Evolutionary conservation across 1,140 invertebrate genomes (phyloP), one percentile per base, ranked within the genome.

Genomic region (Mycetomoellerius zeteki): DNA sequence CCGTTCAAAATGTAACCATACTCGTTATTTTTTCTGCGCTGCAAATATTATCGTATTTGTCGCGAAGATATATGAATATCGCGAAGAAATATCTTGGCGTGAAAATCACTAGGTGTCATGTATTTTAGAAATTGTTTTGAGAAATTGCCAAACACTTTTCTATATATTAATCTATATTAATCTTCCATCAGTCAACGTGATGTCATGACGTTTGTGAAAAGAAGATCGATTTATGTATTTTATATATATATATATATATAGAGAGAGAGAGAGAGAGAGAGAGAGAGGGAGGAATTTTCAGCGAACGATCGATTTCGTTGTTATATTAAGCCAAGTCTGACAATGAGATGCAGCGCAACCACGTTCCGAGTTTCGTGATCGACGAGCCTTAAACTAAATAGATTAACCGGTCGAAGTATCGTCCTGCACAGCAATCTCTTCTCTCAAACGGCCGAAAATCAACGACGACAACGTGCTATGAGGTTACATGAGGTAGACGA

Each of bases 311-410:
- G 30, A 56, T 24, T 56, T n/a, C 16, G 43, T 67, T 37, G 30
- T 54, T 47, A 47, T 16, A 43, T n/a, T 30, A 30, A 71, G 0
- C 33, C 12, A 73, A 58, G 27, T 47, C 24, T 54, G 69, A 43
- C 37, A 43, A 43, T 43, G 37, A 47, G 58, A 58, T 58, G 69
- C n/a, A 47, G 30, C n/a, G 77, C 60, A 52, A 30, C 64, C 33
- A 50, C 5, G 64, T 54, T 81, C 19, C 24, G 37, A 60, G n/a
- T 72, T 47, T 21, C 50, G 77, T 85, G 86, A 78, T 85, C 88
- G 72, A 77, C 80, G 64, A 88, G 65, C 65, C 72, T 54, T 89
- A 65, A 89, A 84, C 71, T 75, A 90, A 91, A 91, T 54, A 89
- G 88, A 92, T 91, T 90, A 89, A 64, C 56, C 30, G 67, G 12